A percentile compares a stretch with the other conserved stretches of the same genome.
phyloP scores from a whole-genome alignment of 2,113 vertebrate genomes.

The Patagioenas fasciata region DNA sequence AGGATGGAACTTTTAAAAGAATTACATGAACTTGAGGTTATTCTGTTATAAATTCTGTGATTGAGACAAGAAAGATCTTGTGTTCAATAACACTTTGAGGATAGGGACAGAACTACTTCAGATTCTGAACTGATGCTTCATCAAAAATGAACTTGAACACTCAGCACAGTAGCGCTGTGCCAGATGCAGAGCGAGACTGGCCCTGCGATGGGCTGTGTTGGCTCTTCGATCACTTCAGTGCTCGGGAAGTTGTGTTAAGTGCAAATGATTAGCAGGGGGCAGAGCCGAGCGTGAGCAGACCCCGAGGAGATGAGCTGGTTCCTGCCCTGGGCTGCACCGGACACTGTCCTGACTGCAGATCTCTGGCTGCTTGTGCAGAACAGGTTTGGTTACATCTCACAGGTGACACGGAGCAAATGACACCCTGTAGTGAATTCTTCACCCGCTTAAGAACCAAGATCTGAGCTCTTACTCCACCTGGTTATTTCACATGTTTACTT shows the following conservation, averaged over 20 bases:
- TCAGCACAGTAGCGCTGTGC: not conserved
- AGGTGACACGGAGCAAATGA: not conserved
- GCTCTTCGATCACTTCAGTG: not conserved
- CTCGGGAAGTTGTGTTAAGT: not conserved
- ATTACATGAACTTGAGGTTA: not conserved
- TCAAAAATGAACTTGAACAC: not conserved
- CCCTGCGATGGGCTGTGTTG: not conserved
- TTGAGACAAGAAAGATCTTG: not conserved
- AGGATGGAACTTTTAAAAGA: not conserved
- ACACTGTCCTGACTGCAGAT: not conserved
- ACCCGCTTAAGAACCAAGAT: not conserved
- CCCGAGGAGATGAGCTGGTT: not conserved
- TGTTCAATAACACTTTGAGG: not conserved
- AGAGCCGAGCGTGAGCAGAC: not conserved
- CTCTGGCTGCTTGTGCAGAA: not conserved
- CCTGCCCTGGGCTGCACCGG: not conserved
- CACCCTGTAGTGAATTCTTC: not conserved
- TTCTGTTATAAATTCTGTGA: not conserved
- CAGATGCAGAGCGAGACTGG: not conserved
- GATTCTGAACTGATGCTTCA: not conserved
- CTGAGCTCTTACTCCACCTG: not conserved
- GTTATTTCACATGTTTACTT: not conserved
- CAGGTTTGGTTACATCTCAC: not conserved
- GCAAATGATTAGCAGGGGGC: not conserved
- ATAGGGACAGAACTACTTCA: not conserved